These are phyloP conservation scores for Intellagama lesueurii DNA, from an alignment of 2,797 vertebrate genomes.

Conservation along the genomic window DNA sequence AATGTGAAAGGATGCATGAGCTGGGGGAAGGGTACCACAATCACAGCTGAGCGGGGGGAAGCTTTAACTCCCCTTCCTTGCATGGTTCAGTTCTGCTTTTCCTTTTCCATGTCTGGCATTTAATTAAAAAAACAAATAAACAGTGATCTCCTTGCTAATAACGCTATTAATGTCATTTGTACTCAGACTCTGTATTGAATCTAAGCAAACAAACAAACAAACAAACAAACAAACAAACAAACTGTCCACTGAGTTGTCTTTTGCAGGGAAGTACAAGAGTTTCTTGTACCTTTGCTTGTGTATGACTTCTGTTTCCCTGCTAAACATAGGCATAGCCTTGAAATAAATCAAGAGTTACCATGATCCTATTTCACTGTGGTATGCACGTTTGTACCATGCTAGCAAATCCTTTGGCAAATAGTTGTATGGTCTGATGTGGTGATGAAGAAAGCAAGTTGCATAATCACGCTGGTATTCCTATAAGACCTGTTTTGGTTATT, in stretches of 20 bases:
- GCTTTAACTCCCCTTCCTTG: background rate
- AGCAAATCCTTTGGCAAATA: background rate
- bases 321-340: background rate
- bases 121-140: background rate
- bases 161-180: background rate
- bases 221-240: background rate
- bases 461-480: background rate
- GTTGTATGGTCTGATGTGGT: background rate
- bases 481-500: background rate
- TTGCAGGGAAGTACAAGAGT: background rate
- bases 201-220: background rate
- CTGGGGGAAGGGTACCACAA: background rate
- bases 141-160: background rate
- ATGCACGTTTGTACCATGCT: background rate
- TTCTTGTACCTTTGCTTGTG: background rate
- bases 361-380: background rate
- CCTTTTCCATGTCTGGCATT: background rate
- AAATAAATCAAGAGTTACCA: conserved; percentile 3
- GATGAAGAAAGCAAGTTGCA: background rate
- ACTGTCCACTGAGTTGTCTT: background rate
- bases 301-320: background rate
- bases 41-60: background rate
- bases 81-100: background rate
- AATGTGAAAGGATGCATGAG: too few relatives aligned
- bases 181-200: background rate